A percentile compares a stretch with the other conserved stretches of the same genome.
These are phyloP conservation scores for Acyrthosiphon pisum DNA, from an alignment of 1,140 invertebrate species.

Conservation along the genomic window DNA sequence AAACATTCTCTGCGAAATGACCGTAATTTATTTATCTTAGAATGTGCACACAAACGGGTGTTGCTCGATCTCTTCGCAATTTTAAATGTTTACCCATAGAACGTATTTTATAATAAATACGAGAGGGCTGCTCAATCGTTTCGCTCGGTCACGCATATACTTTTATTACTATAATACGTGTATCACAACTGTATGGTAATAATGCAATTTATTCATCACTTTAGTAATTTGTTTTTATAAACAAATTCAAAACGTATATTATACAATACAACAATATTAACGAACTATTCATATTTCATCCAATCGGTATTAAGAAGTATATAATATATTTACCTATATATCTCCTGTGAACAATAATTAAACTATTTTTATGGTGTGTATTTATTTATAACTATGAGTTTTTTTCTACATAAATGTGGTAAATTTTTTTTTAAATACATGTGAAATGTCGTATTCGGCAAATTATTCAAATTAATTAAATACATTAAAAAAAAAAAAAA, in stretches of 20 bases:
- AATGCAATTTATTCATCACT: neutral
- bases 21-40: conserved; percentile 33
- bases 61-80: neutral
- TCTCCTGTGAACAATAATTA: neutral
- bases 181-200: neutral
- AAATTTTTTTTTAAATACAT: neutral
- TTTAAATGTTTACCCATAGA: conserved; percentile 18
- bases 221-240: neutral
- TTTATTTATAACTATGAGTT: neutral
- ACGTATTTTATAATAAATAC: neutral
- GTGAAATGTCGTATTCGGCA: neutral
- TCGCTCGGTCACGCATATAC: neutral
- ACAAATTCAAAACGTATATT: neutral
- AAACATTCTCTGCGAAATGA: conserved; percentile 1
- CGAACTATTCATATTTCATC: neutral
- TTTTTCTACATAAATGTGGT: neutral
- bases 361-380: neutral
- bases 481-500: neutral
- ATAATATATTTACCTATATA: neutral
- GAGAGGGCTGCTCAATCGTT: neutral
- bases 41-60: neutral
- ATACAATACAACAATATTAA: neutral
- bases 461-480: neutral
- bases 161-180: neutral
- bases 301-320: neutral